Conservation (phyloP, 1,140 invertebrate species). For the Drosophila tristis region DNA sequence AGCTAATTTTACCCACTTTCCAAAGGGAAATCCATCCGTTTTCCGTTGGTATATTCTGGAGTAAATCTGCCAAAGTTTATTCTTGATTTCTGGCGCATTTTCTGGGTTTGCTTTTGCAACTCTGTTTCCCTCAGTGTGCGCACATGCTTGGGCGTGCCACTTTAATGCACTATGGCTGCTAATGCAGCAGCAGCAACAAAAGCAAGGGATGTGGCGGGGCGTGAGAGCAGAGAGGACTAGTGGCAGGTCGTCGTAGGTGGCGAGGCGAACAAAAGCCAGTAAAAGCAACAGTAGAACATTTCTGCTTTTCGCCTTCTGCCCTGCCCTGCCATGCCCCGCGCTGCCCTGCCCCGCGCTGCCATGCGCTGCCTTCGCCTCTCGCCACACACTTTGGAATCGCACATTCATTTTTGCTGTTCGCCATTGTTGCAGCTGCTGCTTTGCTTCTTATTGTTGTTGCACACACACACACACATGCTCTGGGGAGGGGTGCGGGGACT, state of each 20-base stretch:
- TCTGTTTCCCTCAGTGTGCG: not conserved
- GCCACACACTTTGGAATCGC: constrained; percentile 22
- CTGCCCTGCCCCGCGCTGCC: constrained; percentile 9
- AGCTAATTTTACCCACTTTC: no score
- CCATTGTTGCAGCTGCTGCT: constrained; percentile 73
- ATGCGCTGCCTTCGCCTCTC: constrained; percentile 6
- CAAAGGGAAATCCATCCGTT: no score
- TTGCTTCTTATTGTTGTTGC: constrained; percentile 45
- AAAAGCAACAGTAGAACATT: constrained; percentile 68
- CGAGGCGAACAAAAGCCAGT: constrained; percentile 70
- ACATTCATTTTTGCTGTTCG: constrained; percentile 64
- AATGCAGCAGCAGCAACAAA: constrained; percentile 52
- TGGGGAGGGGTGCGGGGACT: not conserved
- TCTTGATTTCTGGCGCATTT: no score
- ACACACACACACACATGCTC: constrained; percentile 28
- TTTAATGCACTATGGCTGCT: constrained; percentile 65
- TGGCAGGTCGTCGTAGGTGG: constrained; percentile 21
- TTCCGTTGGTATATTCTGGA: no score
- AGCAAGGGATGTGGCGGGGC: not conserved
- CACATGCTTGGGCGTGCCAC: constrained; percentile 39
- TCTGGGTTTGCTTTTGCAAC: no score
- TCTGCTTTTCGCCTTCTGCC: constrained; percentile 14
- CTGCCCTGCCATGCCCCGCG: constrained; percentile 16
- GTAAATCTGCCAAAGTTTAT: no score
- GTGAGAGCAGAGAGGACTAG: not conserved